Evolutionary conservation across 2,888 invertebrate genomes (phyloP).

Genomic region (Morinoia aosen): DNA sequence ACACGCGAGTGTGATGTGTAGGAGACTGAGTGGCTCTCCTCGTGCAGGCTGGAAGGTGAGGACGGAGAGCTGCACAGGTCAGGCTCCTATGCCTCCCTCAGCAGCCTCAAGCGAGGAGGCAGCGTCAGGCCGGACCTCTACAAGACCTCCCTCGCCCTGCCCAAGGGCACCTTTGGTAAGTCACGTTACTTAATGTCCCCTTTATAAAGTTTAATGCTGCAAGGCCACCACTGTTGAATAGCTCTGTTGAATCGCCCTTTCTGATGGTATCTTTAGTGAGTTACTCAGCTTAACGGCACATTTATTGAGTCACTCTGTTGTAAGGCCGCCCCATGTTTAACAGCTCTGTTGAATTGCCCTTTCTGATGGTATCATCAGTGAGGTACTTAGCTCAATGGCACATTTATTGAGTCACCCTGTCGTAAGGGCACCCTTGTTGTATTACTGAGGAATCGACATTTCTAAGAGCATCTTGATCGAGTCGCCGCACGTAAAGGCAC

Average conservation of each 20-base stretch:
- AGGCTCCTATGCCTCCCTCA: constrained; percentile 66
- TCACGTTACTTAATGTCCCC: background rate
- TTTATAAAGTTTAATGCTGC: background rate
- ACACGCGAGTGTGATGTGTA: no score
- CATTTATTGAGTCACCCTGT: background rate
- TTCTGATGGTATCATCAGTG: constrained; percentile 60
- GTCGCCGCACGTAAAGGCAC: background rate
- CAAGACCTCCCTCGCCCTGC: constrained; percentile 56
- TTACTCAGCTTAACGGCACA: background rate
- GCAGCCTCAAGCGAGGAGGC: constrained; percentile 67
- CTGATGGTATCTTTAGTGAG: constrained; percentile 64
- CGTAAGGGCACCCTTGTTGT: no score
- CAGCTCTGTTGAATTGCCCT: constrained; percentile 38
- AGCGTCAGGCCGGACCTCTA: constrained; percentile 65
- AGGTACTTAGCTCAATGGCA: constrained; percentile 30
- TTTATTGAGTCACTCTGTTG: background rate
- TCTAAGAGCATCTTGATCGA: no score
- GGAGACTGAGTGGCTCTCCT: background rate
- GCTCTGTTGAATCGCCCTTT: constrained; percentile 45
- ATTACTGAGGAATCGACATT: no score
- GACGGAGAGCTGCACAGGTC: constrained; percentile 61
- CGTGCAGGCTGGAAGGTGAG: constrained; percentile 58
- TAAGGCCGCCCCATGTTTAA: no score
- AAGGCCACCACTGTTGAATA: background rate
- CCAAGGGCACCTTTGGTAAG: constrained; percentile 65